Percentiles rank a stretch among this genome's conserved stretches.
phyloP scores from a whole-genome alignment of 2,888 invertebrate genomes.

The Macrostomum cliftonense region DNA sequence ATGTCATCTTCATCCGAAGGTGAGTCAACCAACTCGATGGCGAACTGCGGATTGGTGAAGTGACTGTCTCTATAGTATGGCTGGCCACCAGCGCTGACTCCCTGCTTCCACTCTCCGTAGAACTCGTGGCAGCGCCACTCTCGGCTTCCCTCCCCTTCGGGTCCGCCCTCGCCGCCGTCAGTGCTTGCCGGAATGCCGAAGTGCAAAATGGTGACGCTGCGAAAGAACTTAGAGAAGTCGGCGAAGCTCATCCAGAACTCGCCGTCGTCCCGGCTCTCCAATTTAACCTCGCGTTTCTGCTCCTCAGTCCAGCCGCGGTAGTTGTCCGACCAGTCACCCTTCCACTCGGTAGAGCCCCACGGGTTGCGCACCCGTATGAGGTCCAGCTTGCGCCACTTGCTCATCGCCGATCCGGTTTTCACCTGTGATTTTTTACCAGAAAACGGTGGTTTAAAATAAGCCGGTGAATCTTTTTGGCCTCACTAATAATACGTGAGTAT shows the following conservation, averaged over 20 bases:
- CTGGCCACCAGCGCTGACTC: constrained; percentile 27
- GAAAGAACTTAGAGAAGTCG: constrained; percentile 49
- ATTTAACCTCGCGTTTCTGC: constrained; percentile 23
- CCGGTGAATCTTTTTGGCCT: too few species aligned
- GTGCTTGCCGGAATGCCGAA: too few species aligned
- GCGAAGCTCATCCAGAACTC: constrained; percentile 44
- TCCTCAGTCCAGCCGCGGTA: constrained; percentile 29
- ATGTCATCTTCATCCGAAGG: constrained; percentile 52
- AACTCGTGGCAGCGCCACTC: constrained; percentile 20
- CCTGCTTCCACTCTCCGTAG: constrained; percentile 23
- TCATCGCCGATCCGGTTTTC: constrained; percentile 8
- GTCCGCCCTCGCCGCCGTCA: constrained; percentile 15
- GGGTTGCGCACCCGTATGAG: constrained; percentile 28
- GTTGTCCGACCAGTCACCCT: constrained; percentile 28
- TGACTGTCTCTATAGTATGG: constrained; percentile 44
- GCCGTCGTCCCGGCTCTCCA: constrained; percentile 23
- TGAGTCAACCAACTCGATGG: constrained; percentile 52
- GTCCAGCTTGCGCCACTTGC: constrained; percentile 21
- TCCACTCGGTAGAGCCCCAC: constrained; percentile 27
- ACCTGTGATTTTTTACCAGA: too few species aligned
- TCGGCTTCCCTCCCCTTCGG: constrained; percentile 3
- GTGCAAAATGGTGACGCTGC: constrained; percentile 20
- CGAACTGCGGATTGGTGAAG: constrained; percentile 74
- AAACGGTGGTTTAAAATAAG: too few species aligned
- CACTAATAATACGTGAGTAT: too few species aligned